These are phyloP conservation scores for Anodontia alba DNA, from an alignment of 2,888 invertebrate genomes.

Conservation along the genomic window DNA sequence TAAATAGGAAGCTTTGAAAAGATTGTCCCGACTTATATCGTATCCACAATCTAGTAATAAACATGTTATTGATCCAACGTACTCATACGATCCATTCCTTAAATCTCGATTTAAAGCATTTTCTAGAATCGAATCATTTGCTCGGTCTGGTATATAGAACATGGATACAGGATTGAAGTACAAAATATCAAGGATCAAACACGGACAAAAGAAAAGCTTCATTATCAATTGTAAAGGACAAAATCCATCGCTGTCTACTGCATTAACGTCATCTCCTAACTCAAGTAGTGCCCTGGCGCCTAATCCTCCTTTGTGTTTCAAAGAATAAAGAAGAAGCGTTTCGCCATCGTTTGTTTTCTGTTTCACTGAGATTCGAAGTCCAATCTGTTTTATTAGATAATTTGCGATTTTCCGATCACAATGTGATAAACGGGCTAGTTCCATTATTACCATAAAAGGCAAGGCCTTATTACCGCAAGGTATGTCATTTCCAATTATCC, in stretches of 20 bases:
- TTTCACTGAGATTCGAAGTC: neutral
- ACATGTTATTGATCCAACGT: neutral
- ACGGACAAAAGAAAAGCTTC: neutral
- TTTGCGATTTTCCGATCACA: neutral
- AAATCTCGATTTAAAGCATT: neutral
- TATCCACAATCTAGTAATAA: neutral
- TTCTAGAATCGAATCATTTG: neutral
- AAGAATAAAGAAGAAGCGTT: neutral
- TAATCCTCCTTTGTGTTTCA: neutral
- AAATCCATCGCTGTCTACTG: neutral
- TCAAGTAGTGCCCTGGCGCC: neutral
- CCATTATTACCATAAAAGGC: neutral
- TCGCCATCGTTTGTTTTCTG: neutral
- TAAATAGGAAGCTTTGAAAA: neutral
- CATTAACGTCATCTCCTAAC: neutral
- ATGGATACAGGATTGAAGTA: neutral
- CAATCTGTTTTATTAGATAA: neutral
- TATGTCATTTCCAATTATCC: neutral
- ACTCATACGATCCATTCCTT: neutral
- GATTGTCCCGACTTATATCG: neutral
- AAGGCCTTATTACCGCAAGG: neutral
- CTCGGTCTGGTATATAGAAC: neutral
- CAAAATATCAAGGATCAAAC: neutral
- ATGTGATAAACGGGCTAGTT: neutral
- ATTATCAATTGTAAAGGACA: neutral